Base-by-base conservation (phyloP, 2,797 vertebrate species). In the Antennarius maculatus region DNA sequence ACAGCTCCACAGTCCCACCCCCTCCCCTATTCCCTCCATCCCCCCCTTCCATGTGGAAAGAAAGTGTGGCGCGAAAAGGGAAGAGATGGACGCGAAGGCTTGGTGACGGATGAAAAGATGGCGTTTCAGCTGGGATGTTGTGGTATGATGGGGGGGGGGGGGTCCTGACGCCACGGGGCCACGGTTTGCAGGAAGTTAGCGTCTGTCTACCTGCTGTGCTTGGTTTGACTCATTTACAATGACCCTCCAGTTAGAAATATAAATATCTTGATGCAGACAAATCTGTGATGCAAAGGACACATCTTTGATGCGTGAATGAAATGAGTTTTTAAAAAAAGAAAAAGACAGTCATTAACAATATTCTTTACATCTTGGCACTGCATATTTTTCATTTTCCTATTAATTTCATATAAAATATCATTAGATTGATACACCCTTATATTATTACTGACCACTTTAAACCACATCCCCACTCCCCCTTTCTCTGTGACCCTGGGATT, bases 331-430 rank as follows among this genome's bases (percentile, higher is more conserved):
- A 29, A 31, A 51, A 43, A 54, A 71, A 62, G 17, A 54, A 60
- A 57, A 69, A 80, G 50, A 85, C 73, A 93, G 90, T 86, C 93
- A 92, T 92, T 93, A 94, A 95, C 91, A 95, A 96, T 94, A 94
- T 89, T 95, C 94, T 96, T 96, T 96, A 95, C 94, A 96, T 95
- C 94, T 96, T 97, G 96, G 95, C 95, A 97, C 95, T 95, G 96
- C 95, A 94, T 95, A 95, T 95, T 95, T 91, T 93, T 73, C 74
- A 28, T 54, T 90, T 88, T 86, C 78, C 82, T 88, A 84, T 88
- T 90, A 59, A 86, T 90, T 93, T 95, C 91, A 95, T 96, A 96
- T 92, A 97, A 97, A 96, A 95, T 90, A 95, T 96, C 92, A 93
- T 94, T 94, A 94, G 90, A 94, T 92, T 92, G 93, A 96, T 94